Evolutionary conservation across 2,888 invertebrate species (phyloP), one percentile per base, ranked within the genome.

Genomic region (Sphaerophoria taeniata): DNA sequence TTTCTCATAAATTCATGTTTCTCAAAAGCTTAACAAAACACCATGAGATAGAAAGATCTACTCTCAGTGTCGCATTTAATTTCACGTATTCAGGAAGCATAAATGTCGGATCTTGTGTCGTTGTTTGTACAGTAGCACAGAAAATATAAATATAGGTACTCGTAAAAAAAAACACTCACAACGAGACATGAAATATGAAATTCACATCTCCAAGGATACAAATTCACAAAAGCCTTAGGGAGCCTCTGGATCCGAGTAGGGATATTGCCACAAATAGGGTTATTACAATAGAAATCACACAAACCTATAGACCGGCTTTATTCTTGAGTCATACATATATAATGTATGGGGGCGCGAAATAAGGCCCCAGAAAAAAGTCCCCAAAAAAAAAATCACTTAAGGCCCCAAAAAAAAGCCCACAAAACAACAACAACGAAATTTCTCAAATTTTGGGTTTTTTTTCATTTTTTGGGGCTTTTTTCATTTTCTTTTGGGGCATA

Each of bases 51-150:
- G 12, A 51, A 49, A 77, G 70, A 71, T 34, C 51, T 65, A 61
- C 49, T 55, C 56, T 56, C 11, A 61, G 56, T 72, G 67, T 82
- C 74, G 74, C 78, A 74, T 74, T 83, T 63, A 65, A 60, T 78
- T 83, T 83, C 78, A 74, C 74, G 78, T 78, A 83, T 83, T 79
- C 83, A 69, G 83, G 70, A 78, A 74, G 83, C 83, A 83, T 79
- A 83, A 83, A 78, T 79, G 83, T 74, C 71, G 79, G 65, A 74
- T 70, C 69, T 78, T 77, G 24, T 47, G 60, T 77, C 47, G 61
- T 77, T 58, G 70, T 63, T 63, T 45, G 65, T 12, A 53, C 45
- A 83, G 70, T 45, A 77, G 39, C 33, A 49, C 34, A 39, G 36
- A 0, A 36, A 24, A 24, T n/a, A n/a, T n/a, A n/a, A 16, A 53